These are phyloP conservation scores for Drosophila tropicalis DNA, from an alignment of 1,140 invertebrate species.

Conservation along the genomic window DNA sequence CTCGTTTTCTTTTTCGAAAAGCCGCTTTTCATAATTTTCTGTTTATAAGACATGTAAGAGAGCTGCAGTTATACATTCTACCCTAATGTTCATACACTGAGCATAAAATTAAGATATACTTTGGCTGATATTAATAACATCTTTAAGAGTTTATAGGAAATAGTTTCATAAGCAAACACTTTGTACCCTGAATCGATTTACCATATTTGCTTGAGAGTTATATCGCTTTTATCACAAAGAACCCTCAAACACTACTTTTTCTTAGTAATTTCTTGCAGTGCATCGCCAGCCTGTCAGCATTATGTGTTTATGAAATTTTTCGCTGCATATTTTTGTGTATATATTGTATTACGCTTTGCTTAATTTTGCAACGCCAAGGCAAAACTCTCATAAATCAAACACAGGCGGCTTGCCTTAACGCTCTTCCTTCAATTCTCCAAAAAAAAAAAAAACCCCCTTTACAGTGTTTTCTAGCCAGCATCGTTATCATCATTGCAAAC, in stretches of 20 bases:
- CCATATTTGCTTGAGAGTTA: not conserved
- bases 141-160: too few species aligned
- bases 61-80: slow-evolving; percentile 52
- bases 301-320: slow-evolving; percentile 78
- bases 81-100: not conserved
- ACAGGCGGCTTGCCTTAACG: slow-evolving; percentile 52
- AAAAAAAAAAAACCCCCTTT: not conserved
- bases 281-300: slow-evolving; percentile 61
- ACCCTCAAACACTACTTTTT: too few species aligned
- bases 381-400: slow-evolving; percentile 77
- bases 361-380: slow-evolving; percentile 60
- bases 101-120: not conserved
- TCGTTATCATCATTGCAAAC: slow-evolving; percentile 20
- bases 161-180: too few species aligned
- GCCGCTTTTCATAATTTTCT: slow-evolving; percentile 76
- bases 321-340: slow-evolving; percentile 74
- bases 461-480: slow-evolving; percentile 3
- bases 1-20: slow-evolving; percentile 17
- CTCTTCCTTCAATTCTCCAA: slow-evolving; percentile 4
- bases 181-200: too few species aligned
- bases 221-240: too few species aligned
- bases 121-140: too few species aligned
- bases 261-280: not conserved
- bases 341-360: slow-evolving; percentile 70
- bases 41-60: slow-evolving; percentile 65